phyloP scores from a whole-genome alignment of 2,888 invertebrate genomes.

The Oeneis ivallda region DNA sequence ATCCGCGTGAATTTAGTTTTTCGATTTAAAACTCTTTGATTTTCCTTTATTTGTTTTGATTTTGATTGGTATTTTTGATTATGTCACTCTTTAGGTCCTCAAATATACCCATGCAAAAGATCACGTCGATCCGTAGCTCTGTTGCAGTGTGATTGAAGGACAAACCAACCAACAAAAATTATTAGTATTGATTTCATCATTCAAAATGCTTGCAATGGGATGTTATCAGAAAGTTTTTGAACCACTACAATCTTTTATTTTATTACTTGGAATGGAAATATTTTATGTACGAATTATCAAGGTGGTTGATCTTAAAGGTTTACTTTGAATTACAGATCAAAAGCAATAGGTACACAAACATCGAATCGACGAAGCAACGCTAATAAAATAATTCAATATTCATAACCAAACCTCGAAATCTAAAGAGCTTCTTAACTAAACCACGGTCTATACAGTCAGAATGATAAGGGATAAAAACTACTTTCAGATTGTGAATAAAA shows the following conservation, averaged over 20 bases:
- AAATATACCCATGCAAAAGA: no score
- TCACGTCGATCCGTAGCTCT: no score
- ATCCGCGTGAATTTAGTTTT: no score
- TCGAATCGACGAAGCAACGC: background rate
- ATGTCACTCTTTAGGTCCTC: no score
- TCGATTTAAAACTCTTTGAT: no score
- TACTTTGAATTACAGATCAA: conserved; percentile 10
- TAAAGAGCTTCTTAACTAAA: conserved; percentile 17
- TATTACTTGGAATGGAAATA: background rate
- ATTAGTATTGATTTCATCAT: no score
- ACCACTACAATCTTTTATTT: background rate
- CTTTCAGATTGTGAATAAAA: conserved; percentile 39
- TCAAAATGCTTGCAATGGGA: no score
- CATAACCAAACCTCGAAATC: conserved; percentile 11
- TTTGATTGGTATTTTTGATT: no score
- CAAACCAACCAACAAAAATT: no score
- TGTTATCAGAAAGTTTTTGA: background rate
- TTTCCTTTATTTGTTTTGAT: no score
- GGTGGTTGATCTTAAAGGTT: background rate
- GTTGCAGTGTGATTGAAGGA: no score
- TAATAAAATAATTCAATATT: conserved; percentile 15
- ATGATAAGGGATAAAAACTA: conserved; percentile 36
- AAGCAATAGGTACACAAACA: background rate
- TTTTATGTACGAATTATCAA: background rate
- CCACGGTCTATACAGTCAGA: background rate